These are phyloP conservation scores for Astropecten irregularis DNA, from an alignment of 53 echinoderm and acorn worm genomes.

Conservation along the genomic window DNA sequence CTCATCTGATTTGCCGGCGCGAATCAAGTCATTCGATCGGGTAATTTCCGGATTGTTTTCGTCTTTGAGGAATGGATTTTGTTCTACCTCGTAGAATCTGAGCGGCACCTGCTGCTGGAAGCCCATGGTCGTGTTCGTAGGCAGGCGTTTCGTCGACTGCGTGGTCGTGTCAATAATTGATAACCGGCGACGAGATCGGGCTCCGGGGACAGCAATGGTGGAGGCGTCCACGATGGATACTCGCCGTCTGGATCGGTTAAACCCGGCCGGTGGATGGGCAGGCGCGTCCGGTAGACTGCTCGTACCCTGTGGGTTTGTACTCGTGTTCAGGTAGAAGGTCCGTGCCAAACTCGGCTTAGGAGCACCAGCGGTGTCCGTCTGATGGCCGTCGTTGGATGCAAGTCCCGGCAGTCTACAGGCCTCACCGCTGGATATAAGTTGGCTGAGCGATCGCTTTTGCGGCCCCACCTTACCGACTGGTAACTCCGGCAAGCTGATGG, in stretches of 20 bases:
- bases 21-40: constrained; percentile 64
- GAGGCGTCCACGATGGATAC: constrained; percentile 22
- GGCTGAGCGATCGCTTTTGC: constrained; percentile 72
- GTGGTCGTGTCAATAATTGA: constrained; percentile 3
- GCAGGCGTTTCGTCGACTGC: background rate
- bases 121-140: background rate
- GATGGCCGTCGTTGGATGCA: background rate
- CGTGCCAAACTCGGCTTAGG: constrained; percentile 49
- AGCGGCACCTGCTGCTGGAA: constrained; percentile 67
- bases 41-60: constrained; percentile 52
- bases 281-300: background rate
- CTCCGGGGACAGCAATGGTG: background rate
- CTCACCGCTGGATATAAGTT: constrained; percentile 76
- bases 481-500: constrained; percentile 69
- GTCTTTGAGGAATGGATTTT: constrained; percentile 76
- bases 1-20: constrained; percentile 66
- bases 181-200: background rate
- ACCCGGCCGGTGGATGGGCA: background rate
- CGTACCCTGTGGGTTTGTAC: constrained; percentile 32
- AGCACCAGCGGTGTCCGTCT: background rate
- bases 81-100: constrained; percentile 63
- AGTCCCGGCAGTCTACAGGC: constrained; percentile 74
- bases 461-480: constrained; percentile 1
- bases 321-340: constrained; percentile 84
- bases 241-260: constrained; percentile 15